Conservation (phyloP, 1,140 invertebrate genomes). For the Zaprionus taronus region DNA sequence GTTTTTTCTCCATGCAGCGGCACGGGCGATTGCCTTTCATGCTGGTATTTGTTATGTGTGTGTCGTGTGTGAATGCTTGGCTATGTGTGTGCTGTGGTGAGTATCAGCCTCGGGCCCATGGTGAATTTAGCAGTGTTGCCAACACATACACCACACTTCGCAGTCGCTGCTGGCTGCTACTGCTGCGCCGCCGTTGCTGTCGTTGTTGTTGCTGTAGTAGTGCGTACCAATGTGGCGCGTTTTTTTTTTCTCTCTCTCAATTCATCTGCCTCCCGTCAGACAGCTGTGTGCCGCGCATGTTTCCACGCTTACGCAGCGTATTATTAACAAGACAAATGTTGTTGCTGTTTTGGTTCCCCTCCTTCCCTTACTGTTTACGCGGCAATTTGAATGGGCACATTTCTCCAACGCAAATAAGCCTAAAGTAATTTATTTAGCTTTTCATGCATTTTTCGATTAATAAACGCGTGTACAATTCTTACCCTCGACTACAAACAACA, state of each 20-base stretch:
- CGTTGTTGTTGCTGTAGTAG: constrained; percentile 38
- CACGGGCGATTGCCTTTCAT: constrained; percentile 53
- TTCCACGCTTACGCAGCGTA: constrained; percentile 64
- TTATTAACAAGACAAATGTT: constrained; percentile 57
- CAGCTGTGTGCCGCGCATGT: constrained; percentile 78
- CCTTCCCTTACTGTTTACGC: constrained; percentile 57
- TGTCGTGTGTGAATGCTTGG: constrained; percentile 11
- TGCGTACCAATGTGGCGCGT: constrained; percentile 55
- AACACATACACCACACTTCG: constrained; percentile 60
- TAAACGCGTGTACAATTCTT: neutral
- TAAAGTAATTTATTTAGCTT: neutral
- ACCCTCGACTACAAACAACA: constrained; percentile 3
- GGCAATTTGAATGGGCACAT: constrained; percentile 49
- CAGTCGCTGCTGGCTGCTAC: constrained; percentile 50
- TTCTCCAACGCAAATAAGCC: constrained; percentile 4
- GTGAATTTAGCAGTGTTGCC: constrained; percentile 72
- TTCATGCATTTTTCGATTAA: neutral
- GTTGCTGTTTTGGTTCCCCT: constrained; percentile 36
- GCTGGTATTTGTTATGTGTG: constrained; percentile 33
- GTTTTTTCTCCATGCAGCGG: constrained; percentile 76
- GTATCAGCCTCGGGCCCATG: constrained; percentile 38
- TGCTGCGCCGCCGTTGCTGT: constrained; percentile 26
- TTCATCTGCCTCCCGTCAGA: constrained; percentile 37
- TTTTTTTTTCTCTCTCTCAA: constrained; percentile 40
- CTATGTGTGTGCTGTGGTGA: constrained; percentile 40